A percentile compares a stretch with the other conserved stretches of the same genome.
Conservation (phyloP, 2,113 vertebrate species). For the Mirza zaza region DNA sequence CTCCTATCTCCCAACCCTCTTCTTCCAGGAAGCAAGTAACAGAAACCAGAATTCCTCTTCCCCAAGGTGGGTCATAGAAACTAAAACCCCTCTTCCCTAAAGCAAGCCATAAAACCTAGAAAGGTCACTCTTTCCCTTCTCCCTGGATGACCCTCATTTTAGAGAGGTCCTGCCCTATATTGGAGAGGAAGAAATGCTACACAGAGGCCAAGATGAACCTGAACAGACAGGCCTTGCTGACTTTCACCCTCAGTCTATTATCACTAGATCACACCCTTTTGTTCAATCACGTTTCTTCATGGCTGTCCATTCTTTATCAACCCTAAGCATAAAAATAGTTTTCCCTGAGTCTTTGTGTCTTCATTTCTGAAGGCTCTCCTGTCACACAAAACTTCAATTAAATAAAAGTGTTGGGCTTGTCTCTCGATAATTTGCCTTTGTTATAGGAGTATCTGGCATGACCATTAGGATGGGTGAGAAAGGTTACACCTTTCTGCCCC, state of each 20-base stretch:
- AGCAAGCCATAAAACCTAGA: background rate
- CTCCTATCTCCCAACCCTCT: background rate
- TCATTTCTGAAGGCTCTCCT: background rate
- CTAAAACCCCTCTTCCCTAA: background rate
- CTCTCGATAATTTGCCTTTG: background rate
- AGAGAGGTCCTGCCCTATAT: background rate
- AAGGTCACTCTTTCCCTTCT: background rate
- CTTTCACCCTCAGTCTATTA: background rate
- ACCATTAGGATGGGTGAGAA: background rate
- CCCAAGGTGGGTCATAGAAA: background rate
- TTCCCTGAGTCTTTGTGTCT: background rate
- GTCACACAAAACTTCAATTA: background rate
- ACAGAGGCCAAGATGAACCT: background rate
- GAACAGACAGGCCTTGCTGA: background rate
- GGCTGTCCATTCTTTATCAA: background rate
- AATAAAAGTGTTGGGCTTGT: background rate
- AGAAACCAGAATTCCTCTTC: background rate
- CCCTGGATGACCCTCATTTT: background rate
- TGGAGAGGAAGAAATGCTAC: background rate
- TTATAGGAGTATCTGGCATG: background rate
- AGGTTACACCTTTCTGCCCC: background rate
- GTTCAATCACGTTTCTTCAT: background rate
- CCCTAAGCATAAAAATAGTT: background rate
- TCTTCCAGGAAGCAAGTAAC: background rate
- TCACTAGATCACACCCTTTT: background rate